Evolutionary conservation across 1,140 invertebrate genomes (phyloP), one percentile per base, ranked within the genome.

Genomic region (Euborellia annulipes): DNA sequence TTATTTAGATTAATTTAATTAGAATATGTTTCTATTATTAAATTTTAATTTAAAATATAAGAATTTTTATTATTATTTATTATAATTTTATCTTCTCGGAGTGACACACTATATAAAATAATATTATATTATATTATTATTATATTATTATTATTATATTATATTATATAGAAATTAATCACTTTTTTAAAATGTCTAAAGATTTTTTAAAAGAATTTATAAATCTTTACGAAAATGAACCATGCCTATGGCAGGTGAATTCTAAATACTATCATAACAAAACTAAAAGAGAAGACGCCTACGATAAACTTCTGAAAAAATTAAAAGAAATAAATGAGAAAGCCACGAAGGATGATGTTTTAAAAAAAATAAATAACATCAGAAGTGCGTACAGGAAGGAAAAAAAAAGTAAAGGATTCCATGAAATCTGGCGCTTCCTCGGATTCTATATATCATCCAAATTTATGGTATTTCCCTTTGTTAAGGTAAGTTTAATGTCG

Each of bases 311-410:
- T 2, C 14, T 54, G 14, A 48, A 38, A 47, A 57, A 60, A 50
- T 50, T 55, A 32, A 54, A 50, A 36, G 49, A 51, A 51, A 43
- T 59, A 43, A 51, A 58, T 22, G 49, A 55, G 16, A 40, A 52
- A 43, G 47, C 54, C 21, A 55, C 46, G 32, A 53, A 51, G 46
- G 39, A 45, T 41, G 40, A 23, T 18, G 54, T 58, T 43, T 44
- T 52, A 32, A 55, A 46, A 52, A 59, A 60, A 53, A 57, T 58
- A 22, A 57, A 58, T 54, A 58, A 52, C 52, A 47, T 60, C 39
- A 50, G 56, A 52, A 53, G 50, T 39, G 52, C 46, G 48, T 47
- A 52, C 41, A 52, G 54, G 32, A 58, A 55, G 46, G 52, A 60
- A 51, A 52, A 57, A 56, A 43, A 60, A 55, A 52, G 38, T 44